Base-by-base conservation (phyloP, 2,888 invertebrate species). In the Diabrotica balteata region DNA sequence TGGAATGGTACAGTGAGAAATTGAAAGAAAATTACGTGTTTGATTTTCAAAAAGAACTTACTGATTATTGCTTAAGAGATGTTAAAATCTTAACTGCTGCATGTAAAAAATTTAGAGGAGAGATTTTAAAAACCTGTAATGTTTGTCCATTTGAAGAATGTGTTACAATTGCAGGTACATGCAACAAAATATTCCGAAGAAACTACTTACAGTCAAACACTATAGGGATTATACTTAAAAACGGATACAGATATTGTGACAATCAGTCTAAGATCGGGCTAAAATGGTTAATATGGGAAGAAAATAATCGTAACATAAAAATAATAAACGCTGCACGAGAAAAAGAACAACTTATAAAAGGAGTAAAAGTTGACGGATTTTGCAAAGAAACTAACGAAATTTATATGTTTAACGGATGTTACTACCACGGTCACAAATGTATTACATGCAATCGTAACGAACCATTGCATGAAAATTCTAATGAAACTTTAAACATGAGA, bases 81-180 rank as follows among this genome's bases (percentile, higher is more conserved):
- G 78, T 80, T 0, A 72, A 73, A 9, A 80, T 80, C 63, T 64
- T 80, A 17, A 66, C 74, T 7, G 65, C 68, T 17, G 75, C 79
- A 1, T 80, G 78, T 62, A 9, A 75, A 22, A 74, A 70, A 63
- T 80, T 78, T 69, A 68, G 79, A 49, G 50, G 74, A 53, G 60
- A 63, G 5, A 67, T 80, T 43, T 44, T 79, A 2, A 54, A 64
- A 8, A 67, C 63, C n/a, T 72, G 70, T 0, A 69, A 68, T 17
- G 77, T 68, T 0, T 68, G 65, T 45, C 78, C 78, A 1, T 80
- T 81, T 62, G 59, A 68, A 0, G 76, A 79, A 62, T 69, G 72
- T n/a, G 58, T 63, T 0, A 79, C 79, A 0, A 73, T 77, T n/a
- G 72, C 76, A 0, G 69, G 72, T 10, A 76, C 78, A 7, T 80